Evolutionary conservation across 1,140 invertebrate genomes (phyloP), one percentile per base, ranked within the genome.

Genomic region (Zophobas atratus): DNA sequence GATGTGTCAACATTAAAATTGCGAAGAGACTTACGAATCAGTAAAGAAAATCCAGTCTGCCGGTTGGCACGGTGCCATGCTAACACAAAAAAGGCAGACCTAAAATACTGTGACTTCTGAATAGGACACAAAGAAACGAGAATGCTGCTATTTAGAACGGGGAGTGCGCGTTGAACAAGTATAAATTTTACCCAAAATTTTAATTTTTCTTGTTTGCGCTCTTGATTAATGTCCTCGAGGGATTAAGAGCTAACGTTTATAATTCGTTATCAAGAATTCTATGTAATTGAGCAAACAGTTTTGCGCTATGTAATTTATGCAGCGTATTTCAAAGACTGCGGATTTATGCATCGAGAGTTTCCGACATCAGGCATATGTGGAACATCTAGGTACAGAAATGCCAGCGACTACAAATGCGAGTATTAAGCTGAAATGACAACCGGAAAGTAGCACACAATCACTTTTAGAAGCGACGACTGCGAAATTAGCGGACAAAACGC

Each of bases 21-120:
- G 55, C 55, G 32, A 67, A 51, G n/a, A 20, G 49, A 20, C 49
- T 51, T 51, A 20, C 6, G 33, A 67, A 43, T 43, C 8, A 43
- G 60, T 67, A 67, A 67, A 67, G 60, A 67, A 67, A 67, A 67
- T 67, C 60, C 60, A 67, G 60, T 67, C 43, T 48, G 60, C 43
- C 39, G 6, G 8, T 67, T 67, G 60, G 60, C 60, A 41, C 20
- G 1, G n/a, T 67, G 60, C 60, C 60, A 67, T 41, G 56, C 33
- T 36, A 3, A 46, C 43, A 51, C n/a, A 51, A 51, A 51, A 51
- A 51, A 51, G 2, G 20, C 20, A 51, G 49, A 5, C 6, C 49
- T 51, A 67, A 43, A 67, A 43, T 43, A 67, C 39, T n/a, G 4
- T n/a, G 60, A 67, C 60, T 43, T 33, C 1, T 38, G n/a, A 51